A percentile compares a stretch with the other conserved stretches of the same genome.
Conservation (phyloP, 2,797 vertebrate genomes). For the Ciconia nigra region DNA sequence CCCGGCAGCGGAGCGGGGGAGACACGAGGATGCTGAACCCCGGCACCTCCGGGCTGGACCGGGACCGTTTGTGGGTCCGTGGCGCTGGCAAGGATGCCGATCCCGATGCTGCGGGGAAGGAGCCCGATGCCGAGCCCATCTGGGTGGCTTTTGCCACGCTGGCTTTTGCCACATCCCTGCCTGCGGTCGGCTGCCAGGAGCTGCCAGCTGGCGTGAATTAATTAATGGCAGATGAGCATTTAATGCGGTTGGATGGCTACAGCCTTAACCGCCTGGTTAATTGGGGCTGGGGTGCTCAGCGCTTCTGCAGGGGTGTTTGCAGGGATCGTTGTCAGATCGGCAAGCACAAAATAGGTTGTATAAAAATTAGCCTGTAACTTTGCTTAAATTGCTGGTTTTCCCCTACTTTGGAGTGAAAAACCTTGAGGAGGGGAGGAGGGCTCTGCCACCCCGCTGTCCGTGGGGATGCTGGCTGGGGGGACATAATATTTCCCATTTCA, state of each 20-base stretch:
- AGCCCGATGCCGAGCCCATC: not conserved
- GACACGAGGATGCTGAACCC: not conserved
- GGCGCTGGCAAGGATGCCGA: not conserved
- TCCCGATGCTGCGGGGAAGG: accelerated
- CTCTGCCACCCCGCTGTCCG: accelerated
- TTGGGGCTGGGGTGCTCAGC: not conserved
- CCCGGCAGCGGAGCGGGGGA: not conserved
- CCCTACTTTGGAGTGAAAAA: not conserved
- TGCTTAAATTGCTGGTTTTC: not conserved
- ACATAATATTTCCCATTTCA: not conserved
- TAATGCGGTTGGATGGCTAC: not conserved
- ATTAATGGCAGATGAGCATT: not conserved
- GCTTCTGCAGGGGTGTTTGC: not conserved
- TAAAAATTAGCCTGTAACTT: not conserved
- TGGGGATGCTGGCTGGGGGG: accelerated
- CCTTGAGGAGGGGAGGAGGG: not conserved
- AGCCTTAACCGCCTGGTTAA: not conserved
- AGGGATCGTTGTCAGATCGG: accelerated
- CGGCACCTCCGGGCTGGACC: not conserved
- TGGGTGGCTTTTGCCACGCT: accelerated
- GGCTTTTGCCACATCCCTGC: not conserved
- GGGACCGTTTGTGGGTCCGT: accelerated
- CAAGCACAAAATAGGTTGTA: accelerated
- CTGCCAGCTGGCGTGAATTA: not conserved
- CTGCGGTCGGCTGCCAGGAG: not conserved